phyloP scores from a whole-genome alignment of 2,113 vertebrate species.

The Chlamydotis undulata region DNA sequence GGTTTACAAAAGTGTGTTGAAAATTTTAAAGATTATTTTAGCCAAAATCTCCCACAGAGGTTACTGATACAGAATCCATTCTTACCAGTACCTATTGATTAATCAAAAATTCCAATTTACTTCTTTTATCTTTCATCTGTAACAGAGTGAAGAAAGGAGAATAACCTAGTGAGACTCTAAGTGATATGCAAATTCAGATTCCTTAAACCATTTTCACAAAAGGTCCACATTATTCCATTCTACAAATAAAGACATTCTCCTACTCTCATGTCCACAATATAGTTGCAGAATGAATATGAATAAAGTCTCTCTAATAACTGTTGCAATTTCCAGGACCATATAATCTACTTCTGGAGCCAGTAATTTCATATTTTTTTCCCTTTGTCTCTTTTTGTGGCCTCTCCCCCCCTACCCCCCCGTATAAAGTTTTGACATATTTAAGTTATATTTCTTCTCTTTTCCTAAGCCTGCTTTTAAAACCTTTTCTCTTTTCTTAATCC shows the following conservation, averaged over 20 bases:
- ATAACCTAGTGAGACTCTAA: neutral
- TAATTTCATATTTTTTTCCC: neutral
- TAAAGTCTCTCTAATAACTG: neutral
- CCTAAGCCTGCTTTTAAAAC: neutral
- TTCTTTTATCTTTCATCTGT: neutral
- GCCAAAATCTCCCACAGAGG: neutral
- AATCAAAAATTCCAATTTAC: neutral
- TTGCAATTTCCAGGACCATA: neutral
- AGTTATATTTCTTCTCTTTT: neutral
- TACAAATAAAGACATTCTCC: neutral
- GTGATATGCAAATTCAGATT: neutral
- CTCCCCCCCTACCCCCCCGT: rapidly evolving
- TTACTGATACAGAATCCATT: neutral
- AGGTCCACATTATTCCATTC: neutral
- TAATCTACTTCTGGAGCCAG: neutral
- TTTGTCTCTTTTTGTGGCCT: neutral
- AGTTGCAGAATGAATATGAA: neutral
- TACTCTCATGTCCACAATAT: neutral
- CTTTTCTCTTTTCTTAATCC: neutral
- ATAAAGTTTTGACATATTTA: neutral
- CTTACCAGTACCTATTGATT: neutral
- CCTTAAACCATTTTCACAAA: neutral
- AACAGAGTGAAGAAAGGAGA: neutral
- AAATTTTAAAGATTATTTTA: neutral
- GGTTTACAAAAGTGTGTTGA: neutral